These are phyloP conservation scores for Xiphophorus couchianus DNA, from an alignment of 2,113 vertebrate species.

Conservation along the genomic window DNA sequence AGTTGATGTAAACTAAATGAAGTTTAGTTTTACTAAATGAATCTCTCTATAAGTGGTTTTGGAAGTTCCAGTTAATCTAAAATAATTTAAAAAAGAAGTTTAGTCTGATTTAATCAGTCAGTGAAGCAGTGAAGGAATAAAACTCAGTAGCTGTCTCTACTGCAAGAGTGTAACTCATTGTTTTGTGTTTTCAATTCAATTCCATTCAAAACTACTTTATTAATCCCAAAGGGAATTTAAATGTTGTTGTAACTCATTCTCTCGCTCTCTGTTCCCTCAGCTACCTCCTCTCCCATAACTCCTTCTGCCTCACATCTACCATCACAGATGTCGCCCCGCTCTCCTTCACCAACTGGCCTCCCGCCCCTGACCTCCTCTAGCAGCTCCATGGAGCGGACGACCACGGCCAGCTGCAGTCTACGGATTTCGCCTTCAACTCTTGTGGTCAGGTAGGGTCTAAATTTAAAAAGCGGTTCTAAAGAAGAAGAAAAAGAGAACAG, in stretches of 20 bases:
- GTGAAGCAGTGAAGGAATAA: not conserved
- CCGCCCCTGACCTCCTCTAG: not conserved
- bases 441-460: slow-evolving; percentile 73
- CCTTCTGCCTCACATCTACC: slow-evolving; percentile 12
- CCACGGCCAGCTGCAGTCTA: slow-evolving; percentile 30
- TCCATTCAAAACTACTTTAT: too few relatives aligned
- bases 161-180: not conserved
- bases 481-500: not conserved
- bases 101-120: not conserved
- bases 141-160: not conserved
- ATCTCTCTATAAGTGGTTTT: too few relatives aligned
- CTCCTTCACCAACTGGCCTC: not conserved
- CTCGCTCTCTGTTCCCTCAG: slow-evolving; percentile 22
- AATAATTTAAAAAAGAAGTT: too few relatives aligned
- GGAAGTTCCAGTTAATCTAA: too few relatives aligned
- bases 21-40: too few relatives aligned
- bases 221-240: too few relatives aligned
- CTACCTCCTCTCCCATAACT: slow-evolving; percentile 33
- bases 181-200: not conserved
- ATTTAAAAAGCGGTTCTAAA: too few relatives aligned
- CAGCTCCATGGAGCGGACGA: not conserved
- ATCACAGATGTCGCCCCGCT: slow-evolving; percentile 32
- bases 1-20: too few relatives aligned
- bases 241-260: not conserved
- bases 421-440: slow-evolving; percentile 49